These are phyloP conservation scores for Eidolon helvum DNA, from an alignment of 2,113 vertebrate genomes.

Conservation along the genomic window DNA sequence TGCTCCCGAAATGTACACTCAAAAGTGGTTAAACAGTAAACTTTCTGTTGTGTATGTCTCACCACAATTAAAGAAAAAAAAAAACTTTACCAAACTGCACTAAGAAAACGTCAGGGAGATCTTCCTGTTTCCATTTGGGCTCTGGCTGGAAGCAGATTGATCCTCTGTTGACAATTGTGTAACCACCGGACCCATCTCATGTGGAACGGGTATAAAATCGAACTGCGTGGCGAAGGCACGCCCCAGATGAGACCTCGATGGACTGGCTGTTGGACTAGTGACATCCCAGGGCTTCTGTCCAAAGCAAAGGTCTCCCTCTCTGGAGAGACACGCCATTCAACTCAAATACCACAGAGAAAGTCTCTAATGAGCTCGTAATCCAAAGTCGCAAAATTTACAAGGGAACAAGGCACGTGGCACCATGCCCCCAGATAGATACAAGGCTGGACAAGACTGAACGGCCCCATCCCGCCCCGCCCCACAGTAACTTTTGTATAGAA, in stretches of 20 bases:
- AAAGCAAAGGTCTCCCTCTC: neutral
- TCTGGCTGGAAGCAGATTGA: neutral
- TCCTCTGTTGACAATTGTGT: neutral
- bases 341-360: neutral
- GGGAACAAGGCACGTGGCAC: too few species aligned
- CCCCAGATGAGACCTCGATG: neutral
- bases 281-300: neutral
- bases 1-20: neutral
- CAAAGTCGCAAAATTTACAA: neutral
- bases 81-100: neutral
- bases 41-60: neutral
- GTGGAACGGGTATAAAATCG: neutral
- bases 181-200: neutral
- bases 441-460: rapidly evolving
- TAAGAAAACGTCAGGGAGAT: neutral
- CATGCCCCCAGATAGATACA: too few species aligned
- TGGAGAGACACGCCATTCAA: neutral
- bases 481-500: neutral
- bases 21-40: neutral
- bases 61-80: neutral
- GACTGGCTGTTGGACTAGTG: rapidly evolving
- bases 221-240: neutral
- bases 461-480: rapidly evolving
- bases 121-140: neutral
- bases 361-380: neutral